Percentiles rank a stretch among this genome's conserved stretches.
Evolutionary conservation across 2,888 invertebrate species (phyloP).

Genomic region (Harpalus rufipes): DNA sequence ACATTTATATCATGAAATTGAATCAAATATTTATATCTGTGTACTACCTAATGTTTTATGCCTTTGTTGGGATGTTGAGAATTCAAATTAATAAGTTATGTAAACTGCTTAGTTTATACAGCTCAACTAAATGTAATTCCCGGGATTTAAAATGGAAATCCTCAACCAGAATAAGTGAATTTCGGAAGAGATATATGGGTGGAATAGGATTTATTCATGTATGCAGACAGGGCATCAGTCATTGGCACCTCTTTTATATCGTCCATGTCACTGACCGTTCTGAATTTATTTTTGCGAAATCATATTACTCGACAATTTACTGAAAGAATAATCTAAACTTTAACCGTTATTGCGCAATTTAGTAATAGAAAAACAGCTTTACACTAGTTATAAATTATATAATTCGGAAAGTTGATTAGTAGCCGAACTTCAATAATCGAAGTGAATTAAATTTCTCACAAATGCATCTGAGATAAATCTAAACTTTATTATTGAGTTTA

Average conservation of each 20-base stretch:
- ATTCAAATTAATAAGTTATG: slow-evolving; percentile 8
- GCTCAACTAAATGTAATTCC: neutral
- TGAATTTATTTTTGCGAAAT: too few relatives aligned
- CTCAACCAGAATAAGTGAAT: neutral
- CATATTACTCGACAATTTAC: too few relatives aligned
- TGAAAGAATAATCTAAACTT: too few relatives aligned
- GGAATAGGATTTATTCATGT: slow-evolving; percentile 24
- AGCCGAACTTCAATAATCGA: too few relatives aligned
- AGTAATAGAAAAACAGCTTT: too few relatives aligned
- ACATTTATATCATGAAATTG: neutral
- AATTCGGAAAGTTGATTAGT: too few relatives aligned
- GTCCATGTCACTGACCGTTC: too few relatives aligned
- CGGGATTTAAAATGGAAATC: slow-evolving; percentile 5
- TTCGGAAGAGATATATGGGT: neutral
- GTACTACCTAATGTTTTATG: neutral
- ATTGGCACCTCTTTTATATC: neutral
- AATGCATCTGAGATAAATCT: too few relatives aligned
- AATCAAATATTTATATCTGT: neutral
- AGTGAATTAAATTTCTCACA: too few relatives aligned
- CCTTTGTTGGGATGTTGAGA: neutral
- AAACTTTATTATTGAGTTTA: too few relatives aligned
- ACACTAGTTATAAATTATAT: too few relatives aligned
- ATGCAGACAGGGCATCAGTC: slow-evolving; percentile 36
- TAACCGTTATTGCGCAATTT: too few relatives aligned
- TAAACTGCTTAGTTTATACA: neutral